phyloP scores from a whole-genome alignment of 2,888 invertebrate species.

The Melinopterus prodromus region DNA sequence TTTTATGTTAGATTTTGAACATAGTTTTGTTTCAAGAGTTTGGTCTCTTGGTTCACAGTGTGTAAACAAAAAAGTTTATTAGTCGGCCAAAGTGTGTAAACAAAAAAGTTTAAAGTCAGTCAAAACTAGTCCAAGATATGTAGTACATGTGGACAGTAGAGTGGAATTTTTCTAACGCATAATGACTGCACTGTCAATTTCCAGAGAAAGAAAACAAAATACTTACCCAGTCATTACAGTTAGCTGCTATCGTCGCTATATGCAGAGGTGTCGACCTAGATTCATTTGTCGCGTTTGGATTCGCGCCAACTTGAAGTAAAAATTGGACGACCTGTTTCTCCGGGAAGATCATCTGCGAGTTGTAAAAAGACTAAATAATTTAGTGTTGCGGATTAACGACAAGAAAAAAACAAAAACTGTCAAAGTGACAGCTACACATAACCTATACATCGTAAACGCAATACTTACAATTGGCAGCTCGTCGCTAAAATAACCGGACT shows the following conservation, averaged over 20 bases:
- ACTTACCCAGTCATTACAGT: constrained; percentile 73
- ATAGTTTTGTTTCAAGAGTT: no score
- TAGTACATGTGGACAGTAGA: no score
- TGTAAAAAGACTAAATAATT: constrained; percentile 15
- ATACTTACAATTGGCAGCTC: constrained; percentile 64
- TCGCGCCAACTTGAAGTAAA: constrained; percentile 80
- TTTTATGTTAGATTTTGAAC: no score
- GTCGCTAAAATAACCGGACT: constrained; percentile 78
- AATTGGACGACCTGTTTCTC: constrained; percentile 72
- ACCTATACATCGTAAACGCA: not conserved
- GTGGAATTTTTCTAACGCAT: no score
- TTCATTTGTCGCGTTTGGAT: constrained; percentile 79
- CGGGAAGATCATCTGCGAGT: constrained; percentile 75
- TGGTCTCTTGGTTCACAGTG: no score
- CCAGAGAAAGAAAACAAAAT: constrained; percentile 29
- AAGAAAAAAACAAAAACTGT: not conserved
- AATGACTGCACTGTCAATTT: no score
- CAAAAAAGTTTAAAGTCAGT: no score
- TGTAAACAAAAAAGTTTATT: no score
- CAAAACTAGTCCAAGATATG: no score
- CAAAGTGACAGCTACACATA: not conserved
- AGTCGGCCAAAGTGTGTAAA: no score
- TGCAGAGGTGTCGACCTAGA: constrained; percentile 83
- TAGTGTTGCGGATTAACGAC: not conserved
- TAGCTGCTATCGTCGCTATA: constrained; percentile 79